Evolutionary conservation across 2,113 vertebrate genomes (phyloP), one percentile per base, ranked within the genome.

Genomic region (Forbesichthys papilliferus): DNA sequence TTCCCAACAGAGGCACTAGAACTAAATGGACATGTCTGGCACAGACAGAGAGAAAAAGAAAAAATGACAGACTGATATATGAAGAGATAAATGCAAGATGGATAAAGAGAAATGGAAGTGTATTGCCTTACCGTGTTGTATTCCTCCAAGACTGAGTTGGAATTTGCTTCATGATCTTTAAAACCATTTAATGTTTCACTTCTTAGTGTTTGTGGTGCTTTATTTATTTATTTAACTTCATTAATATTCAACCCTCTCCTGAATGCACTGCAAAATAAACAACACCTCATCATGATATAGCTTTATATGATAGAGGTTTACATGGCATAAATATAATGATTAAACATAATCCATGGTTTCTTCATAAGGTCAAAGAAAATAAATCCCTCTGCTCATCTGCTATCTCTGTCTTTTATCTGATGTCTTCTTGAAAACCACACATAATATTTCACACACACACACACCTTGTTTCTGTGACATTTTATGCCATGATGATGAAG

Each of bases 81-180:
- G 8, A 47, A 57, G 62, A 53, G 54, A 54, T 36, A 61, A 34
- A 51, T 5, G 54, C 49, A 36, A 59, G 61, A n/a, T 16, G 7
- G 12, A 58, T 6, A 11, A 33, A 51, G 36, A 47, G 55, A 47
- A 12, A 56, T 48, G 53, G 6, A 74, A 71, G 64, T 61, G 68
- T 56, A 48, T 77, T 78, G 80, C 64, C 73, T 75, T 74, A 72
- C 74, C 70, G 77, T 73, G 66, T 84, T 85, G 80, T 83, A 74
- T 81, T 86, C 80, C 81, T 86, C 76, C 64, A 64, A 69, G 73
- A 72, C 69, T 46, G 66, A 61, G 61, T 63, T 51, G 71, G 79
- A 81, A 78, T 79, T 72, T 69, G 77, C 36, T 42, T 5, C 36
- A 42, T 42, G 7, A 42, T 42, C 36, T 42, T 8, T 42, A 42